Evolutionary conservation across 2,888 invertebrate genomes (phyloP), one percentile per base, ranked within the genome.

Genomic region (Syrphus vitripennis): DNA sequence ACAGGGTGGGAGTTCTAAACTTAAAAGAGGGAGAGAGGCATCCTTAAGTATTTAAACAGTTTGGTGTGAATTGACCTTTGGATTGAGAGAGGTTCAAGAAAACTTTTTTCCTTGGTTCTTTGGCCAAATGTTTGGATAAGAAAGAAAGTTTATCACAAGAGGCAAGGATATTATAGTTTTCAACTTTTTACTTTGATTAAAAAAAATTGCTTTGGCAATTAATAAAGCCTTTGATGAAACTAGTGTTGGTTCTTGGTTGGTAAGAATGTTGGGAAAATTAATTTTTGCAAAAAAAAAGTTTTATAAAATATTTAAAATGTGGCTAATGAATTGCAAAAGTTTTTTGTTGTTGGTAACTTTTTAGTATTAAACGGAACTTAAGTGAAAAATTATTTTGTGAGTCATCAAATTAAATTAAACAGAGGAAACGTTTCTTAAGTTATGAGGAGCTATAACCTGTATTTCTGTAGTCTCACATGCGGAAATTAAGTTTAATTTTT

Each of bases 11-110:
- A 29, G 2, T 5, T 57, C 16, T 34, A 2, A 2, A 57, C 16
- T 10, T 34, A 12, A 4, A 57, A 0, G 0, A 14, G 21, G 12
- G 21, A 48, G 12, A 19, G 1, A 21, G 53, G 24, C 21, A 31
- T 14, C 34, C 57, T 37, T 37, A 21, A 59, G 24, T 4, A 34
- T 37, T 59, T 19, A 24, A 59, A 37, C 59, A 59, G 34, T 31
- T 48, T 65, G 65, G 42, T 45, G 45, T 26, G 65, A 65, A 48
- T 45, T 48, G 42, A 48, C 45, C 45, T 45, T 31, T 48, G 24
- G 24, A 45, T 45, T 29, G 29, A 16, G 55, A 16, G n/a, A 29
- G 10, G 55, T 55, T 29, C 29, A 55, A 55, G 4, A 55, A 55
- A 16, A 16, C 10, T 55, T 53, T 55, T 29, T 29, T 24, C 5